Conservation (phyloP, 2,888 invertebrate species). For the Steromphala cineraria region DNA sequence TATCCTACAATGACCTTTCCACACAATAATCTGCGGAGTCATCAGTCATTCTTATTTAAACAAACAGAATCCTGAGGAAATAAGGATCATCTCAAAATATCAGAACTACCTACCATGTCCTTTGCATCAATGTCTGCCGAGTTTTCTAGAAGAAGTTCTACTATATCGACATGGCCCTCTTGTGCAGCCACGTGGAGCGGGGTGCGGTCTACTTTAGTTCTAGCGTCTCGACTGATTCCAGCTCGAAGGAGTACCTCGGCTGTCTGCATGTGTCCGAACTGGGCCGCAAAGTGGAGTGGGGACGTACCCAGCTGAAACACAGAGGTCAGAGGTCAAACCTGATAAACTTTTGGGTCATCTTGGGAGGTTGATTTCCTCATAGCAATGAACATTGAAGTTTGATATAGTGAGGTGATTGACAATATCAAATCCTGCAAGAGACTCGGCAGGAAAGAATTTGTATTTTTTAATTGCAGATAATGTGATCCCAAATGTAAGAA, state of each 20-base stretch:
- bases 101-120: conserved; percentile 82
- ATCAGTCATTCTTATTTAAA: too few species aligned
- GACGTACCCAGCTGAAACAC: conserved; percentile 87
- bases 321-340: neutral
- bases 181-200: conserved; percentile 92
- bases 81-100: neutral
- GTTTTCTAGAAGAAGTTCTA: conserved; percentile 82
- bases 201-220: conserved; percentile 94
- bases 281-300: conserved; percentile 90
- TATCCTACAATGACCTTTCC: too few species aligned
- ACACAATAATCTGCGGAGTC: too few species aligned
- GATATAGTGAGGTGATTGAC: neutral
- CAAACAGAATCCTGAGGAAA: too few species aligned
- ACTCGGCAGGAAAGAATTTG: too few species aligned
- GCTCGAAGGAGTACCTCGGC: conserved; percentile 88
- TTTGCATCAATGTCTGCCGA: conserved; percentile 85
- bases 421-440: too few species aligned
- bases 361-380: neutral
- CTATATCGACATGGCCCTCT: conserved; percentile 87
- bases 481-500: too few species aligned
- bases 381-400: neutral
- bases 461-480: too few species aligned
- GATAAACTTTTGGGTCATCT: neutral
- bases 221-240: conserved; percentile 90
- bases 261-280: conserved; percentile 86